Conservation (phyloP, 2,113 vertebrate species). For the Rousettus leschenaultii region DNA sequence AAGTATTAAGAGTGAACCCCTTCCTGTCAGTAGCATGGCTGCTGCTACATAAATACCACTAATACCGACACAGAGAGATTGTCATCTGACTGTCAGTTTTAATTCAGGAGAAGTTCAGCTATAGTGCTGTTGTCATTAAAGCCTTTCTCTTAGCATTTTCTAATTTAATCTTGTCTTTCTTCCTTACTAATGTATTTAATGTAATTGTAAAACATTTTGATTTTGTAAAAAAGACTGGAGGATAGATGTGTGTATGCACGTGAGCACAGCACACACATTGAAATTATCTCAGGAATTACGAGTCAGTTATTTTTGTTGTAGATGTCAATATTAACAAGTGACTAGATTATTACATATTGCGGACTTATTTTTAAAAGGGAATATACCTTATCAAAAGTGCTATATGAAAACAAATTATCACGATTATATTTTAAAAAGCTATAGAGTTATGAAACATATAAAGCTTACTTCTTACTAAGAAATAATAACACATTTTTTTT, state of each 20-base stretch:
- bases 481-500: background rate
- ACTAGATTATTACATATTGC: background rate
- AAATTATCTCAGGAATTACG: background rate
- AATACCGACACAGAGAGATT: background rate
- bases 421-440: background rate
- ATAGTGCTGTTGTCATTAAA: background rate
- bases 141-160: background rate
- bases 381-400: background rate
- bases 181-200: background rate
- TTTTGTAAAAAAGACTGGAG: background rate
- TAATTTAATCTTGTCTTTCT: background rate
- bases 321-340: background rate
- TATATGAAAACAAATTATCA: background rate
- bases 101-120: background rate
- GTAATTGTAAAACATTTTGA: background rate
- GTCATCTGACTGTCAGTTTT: background rate
- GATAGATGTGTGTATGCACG: background rate
- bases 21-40: accelerated
- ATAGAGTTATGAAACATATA: background rate
- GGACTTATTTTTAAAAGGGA: background rate
- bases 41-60: accelerated
- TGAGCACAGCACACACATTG: background rate
- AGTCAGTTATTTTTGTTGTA: background rate
- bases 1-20: background rate
- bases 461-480: background rate